Evolutionary conservation across 2,797 vertebrate species (phyloP).

Genomic region (Sebastes cheni): DNA sequence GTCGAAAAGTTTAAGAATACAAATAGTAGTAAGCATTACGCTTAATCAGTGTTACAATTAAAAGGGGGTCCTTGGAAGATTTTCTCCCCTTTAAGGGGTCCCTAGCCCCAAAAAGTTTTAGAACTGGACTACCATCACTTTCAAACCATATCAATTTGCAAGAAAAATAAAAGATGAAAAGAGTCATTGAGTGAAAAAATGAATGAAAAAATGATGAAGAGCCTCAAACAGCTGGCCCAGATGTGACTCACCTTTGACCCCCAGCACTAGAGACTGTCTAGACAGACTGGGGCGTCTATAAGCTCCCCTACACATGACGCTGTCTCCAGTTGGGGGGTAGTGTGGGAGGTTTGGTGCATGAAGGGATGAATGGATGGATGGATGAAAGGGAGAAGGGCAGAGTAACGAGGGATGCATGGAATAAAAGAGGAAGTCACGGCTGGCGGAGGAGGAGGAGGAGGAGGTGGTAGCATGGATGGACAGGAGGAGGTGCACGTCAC

Average conservation of each 20-base stretch:
- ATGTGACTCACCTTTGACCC: slow-evolving; percentile 66
- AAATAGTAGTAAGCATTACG: too few species aligned
- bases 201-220: background rate
- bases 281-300: slow-evolving; percentile 48
- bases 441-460: slow-evolving; percentile 35
- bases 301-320: slow-evolving; percentile 44
- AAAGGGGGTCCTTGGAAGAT: too few species aligned
- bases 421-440: slow-evolving; percentile 63
- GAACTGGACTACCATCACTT: background rate
- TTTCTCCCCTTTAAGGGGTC: too few species aligned
- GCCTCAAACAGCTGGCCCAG: background rate
- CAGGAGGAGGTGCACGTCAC: slow-evolving; percentile 63
- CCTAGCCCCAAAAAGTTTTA: too few species aligned
- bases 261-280: slow-evolving; percentile 48
- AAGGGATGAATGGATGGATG: slow-evolving; percentile 47
- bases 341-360: slow-evolving; percentile 43
- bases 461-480: slow-evolving; percentile 49
- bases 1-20: too few species aligned
- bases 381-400: slow-evolving; percentile 29
- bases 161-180: background rate
- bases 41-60: too few species aligned
- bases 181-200: background rate
- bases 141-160: background rate
- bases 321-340: slow-evolving; percentile 44
- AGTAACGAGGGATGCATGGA: slow-evolving; percentile 56